Percentiles rank a stretch among this genome's conserved stretches.
Conservation (phyloP, 2,113 vertebrate species). For the Hystrix cristata region DNA sequence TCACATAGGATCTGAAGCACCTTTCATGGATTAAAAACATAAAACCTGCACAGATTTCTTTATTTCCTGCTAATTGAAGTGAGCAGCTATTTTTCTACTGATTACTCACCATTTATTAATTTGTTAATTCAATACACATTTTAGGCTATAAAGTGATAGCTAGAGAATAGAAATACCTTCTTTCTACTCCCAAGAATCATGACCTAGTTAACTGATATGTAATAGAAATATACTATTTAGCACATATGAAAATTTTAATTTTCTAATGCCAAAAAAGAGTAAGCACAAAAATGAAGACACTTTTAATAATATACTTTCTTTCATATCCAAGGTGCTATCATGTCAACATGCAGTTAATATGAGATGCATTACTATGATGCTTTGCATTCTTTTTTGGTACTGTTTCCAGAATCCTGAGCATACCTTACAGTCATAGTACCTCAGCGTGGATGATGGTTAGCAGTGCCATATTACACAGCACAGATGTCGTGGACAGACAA, state of each 20-base stretch:
- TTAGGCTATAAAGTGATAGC: neutral
- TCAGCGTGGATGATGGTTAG: neutral
- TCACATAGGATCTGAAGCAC: neutral
- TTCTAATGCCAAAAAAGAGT: neutral
- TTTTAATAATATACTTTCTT: constrained; percentile 21
- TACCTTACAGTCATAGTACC: neutral
- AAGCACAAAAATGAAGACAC: neutral
- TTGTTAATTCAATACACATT: neutral
- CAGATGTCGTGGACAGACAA: neutral
- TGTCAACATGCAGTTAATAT: neutral
- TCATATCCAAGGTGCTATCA: neutral
- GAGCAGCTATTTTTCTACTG: neutral
- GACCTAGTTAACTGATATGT: neutral
- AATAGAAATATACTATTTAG: neutral
- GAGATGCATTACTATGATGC: neutral
- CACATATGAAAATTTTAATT: neutral
- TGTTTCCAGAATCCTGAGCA: neutral
- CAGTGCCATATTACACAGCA: neutral
- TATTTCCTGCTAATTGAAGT: constrained; percentile 24
- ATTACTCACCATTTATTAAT: constrained; percentile 25
- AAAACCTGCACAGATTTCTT: neutral
- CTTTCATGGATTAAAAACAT: neutral
- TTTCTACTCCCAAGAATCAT: neutral
- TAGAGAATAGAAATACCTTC: neutral
- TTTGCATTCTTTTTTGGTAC: neutral